Conservation (phyloP, 2,888 invertebrate species). For the Empis livida region DNA sequence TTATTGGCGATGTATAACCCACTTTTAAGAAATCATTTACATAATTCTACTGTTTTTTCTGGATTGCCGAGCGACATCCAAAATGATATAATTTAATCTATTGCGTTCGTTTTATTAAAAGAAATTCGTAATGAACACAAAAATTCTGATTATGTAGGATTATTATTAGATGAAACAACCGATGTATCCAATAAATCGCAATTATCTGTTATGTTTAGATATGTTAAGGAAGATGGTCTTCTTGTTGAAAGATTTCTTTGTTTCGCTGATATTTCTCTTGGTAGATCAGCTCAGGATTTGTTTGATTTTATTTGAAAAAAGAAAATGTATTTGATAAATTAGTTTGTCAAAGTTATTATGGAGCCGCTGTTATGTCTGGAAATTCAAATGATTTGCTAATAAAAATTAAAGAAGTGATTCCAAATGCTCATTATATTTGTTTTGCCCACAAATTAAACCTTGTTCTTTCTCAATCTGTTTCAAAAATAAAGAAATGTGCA, state of each 20-base stretch:
- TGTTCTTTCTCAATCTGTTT: slow-evolving; percentile 4
- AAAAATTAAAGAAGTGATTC: slow-evolving; percentile 14
- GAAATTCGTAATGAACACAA: slow-evolving; percentile 14
- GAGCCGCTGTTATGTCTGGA: slow-evolving; percentile 14
- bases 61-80: slow-evolving; percentile 18
- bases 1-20: slow-evolving; percentile 13
- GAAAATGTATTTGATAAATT: slow-evolving; percentile 10
- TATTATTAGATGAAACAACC: slow-evolving; percentile 15
- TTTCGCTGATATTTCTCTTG: slow-evolving; percentile 11
- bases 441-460: slow-evolving; percentile 15
- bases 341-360: slow-evolving; percentile 16
- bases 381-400: slow-evolving; percentile 16
- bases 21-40: slow-evolving; percentile 14
- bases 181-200: slow-evolving; percentile 12
- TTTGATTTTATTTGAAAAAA: slow-evolving; percentile 1
- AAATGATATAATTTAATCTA: slow-evolving; percentile 17
- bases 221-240: slow-evolving; percentile 9
- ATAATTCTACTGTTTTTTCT: slow-evolving; percentile 15
- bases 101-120: slow-evolving; percentile 10
- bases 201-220: slow-evolving; percentile 14
- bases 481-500: not conserved
- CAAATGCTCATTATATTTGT: slow-evolving; percentile 16
- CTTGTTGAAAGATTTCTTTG: slow-evolving; percentile 15
- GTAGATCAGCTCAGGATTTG: slow-evolving; percentile 12
- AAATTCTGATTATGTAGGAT: slow-evolving; percentile 15